Base-by-base conservation (phyloP, 2,888 invertebrate genomes). In the Calliphora vomitoria region DNA sequence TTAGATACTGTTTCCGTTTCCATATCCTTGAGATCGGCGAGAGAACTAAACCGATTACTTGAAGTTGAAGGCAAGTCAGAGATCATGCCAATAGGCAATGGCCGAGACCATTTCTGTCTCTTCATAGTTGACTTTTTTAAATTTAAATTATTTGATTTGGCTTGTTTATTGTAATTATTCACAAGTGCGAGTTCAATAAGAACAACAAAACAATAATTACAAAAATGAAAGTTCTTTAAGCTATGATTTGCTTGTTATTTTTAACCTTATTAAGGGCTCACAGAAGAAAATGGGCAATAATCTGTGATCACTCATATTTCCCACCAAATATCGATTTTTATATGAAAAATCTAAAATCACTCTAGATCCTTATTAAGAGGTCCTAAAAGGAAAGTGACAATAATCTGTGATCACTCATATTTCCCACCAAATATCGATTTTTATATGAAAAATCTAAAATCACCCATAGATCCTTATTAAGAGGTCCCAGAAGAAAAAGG, bases 51-150 rank as follows among this genome's bases (percentile, higher is more conserved):
- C 41, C 74, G 53, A 66, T 74, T 81, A 18, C 41, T 74, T 4
- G 53, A 72, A 15, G 72, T 41, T 81, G 81, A 25, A 4, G 64
- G 62, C 44, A 81, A n/a, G 13, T 81, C 18, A n/a, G 38, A 25
- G 4, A 81, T 62, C 50, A 74, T 44, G 66, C 31, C 25, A 25
- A 25, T 25, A 25, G 25, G 25, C 44, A 66, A 6, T 13, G 81
- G 8, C 20, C 60, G 80, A 50, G 60, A 62, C 71, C 60, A 50
- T 64, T 74, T 81, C n/a, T 62, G 71, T 58, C 72, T 72, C 53
- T 81, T 81, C 62, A 72, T 64, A 31, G 13, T 76, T 4, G 53
- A 53, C 35, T 25, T 78, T 78, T 25, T 25, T 25, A 25, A 25
- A 25, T 78, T 78, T 15, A 78, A 66, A 44, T 41, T 58, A 8